Base-by-base conservation (phyloP, 2,113 vertebrate species). In the Triplophysa tibetana region DNA sequence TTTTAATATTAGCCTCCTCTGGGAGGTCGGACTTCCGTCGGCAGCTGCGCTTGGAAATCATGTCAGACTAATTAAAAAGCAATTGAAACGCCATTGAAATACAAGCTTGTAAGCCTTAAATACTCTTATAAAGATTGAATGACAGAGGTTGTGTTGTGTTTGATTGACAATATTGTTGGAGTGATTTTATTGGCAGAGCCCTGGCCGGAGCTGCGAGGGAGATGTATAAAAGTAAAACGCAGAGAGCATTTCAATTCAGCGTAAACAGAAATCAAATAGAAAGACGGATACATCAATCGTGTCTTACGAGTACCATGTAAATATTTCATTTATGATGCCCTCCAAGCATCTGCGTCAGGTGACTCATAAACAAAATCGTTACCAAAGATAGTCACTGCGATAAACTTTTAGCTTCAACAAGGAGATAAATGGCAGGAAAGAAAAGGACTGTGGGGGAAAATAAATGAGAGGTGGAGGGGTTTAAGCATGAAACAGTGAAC, bases 51-150 rank as follows among this genome's bases (percentile, higher is more conserved):
- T 66, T 79, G 41, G 75, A 72, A 62, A 79, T 72, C 62, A 79
- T 83, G 81, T 79, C 58, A 50, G 73, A 16, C 23, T 83, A 81
- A 83, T 85, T 85, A 85, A 85, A 85, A 85, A 66, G 76, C 79
- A 48, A 66, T 65, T 24, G 50, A 56, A 61, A 38, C 58, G 64
- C 21, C 1, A 33, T 14, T 63, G 56, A 74, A 78, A 60, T 11
- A 75, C 50, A 41, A 19, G 69, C 63, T 54, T 64, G 75, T 23
- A 23, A 2, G n/a, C n/a, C 69, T 76, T 69, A 60, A 50, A 9
- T 11, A 29, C 48, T 33, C 21, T 38, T 65, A 41, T 75, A 29
- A 43, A 16, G 58, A 63, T 41, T 69, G 26, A 10, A 21, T 29
- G 58, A 79, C 14, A 61, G 50, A 16, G 29, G 65, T 43, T 56